These are phyloP conservation scores for Cryptocephalus primarius DNA, from an alignment of 2,888 invertebrate genomes.

Conservation along the genomic window DNA sequence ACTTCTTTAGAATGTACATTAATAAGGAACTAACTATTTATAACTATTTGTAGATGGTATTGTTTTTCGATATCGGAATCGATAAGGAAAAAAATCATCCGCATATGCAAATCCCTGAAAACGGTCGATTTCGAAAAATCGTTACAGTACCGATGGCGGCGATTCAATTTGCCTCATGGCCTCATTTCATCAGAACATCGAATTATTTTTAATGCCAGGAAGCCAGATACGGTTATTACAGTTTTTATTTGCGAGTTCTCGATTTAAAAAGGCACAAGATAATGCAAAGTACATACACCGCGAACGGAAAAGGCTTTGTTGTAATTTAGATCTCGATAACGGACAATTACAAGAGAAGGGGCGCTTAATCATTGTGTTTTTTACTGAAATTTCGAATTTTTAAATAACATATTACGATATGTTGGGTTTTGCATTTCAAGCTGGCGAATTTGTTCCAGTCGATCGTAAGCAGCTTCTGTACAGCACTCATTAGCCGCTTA, in stretches of 20 bases:
- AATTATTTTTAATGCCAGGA: conserved; percentile 28
- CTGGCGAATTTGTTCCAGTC: no score
- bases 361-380: conserved; percentile 13
- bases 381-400: conserved; percentile 8
- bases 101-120: no score
- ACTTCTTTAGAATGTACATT: no score
- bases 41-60: no score
- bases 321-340: conserved; percentile 13
- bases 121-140: no score
- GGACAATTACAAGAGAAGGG: conserved; percentile 26
- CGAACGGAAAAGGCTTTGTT: neutral
- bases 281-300: conserved; percentile 16
- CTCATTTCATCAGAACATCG: conserved; percentile 16
- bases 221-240: conserved; percentile 21
- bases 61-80: no score
- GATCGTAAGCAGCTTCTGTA: no score
- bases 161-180: no score
- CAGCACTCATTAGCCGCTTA: neutral
- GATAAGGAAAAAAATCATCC: no score
- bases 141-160: no score
- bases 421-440: conserved; percentile 2
- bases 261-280: conserved; percentile 23
- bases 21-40: no score
- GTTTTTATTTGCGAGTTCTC: conserved; percentile 7
- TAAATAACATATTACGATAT: conserved; percentile 12